Percentiles rank a stretch among this genome's conserved stretches.
Evolutionary conservation across 2,113 vertebrate genomes (phyloP).

Genomic region (Oncorhynchus kisutch): DNA sequence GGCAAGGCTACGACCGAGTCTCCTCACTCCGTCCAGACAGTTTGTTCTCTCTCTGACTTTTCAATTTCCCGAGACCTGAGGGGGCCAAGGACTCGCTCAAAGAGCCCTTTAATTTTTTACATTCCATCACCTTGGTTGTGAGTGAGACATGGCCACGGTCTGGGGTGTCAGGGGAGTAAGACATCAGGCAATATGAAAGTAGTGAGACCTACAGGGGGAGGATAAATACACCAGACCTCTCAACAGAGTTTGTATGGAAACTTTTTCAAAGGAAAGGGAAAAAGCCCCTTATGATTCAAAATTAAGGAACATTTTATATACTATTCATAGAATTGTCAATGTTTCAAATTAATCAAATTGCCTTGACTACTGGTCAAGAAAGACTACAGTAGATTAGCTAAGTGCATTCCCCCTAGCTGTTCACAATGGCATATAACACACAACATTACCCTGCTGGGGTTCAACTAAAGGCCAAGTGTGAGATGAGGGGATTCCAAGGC

Average conservation of each 20-base stretch:
- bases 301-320: background rate
- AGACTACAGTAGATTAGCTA: background rate
- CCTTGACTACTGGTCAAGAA: background rate
- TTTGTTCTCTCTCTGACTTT: conserved; percentile 38
- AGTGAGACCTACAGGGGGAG: conserved; percentile 33
- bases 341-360: background rate
- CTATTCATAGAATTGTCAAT: background rate
- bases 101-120: conserved; percentile 68
- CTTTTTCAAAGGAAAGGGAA: background rate
- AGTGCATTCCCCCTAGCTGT: background rate
- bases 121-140: conserved; percentile 64
- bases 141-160: conserved; percentile 45
- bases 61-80: conserved; percentile 62
- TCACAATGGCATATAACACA: background rate
- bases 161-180: conserved; percentile 46
- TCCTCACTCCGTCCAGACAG: conserved; percentile 18
- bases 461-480: background rate
- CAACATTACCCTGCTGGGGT: background rate
- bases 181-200: conserved; percentile 51
- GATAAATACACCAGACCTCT: conserved; percentile 34
- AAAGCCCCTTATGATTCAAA: background rate
- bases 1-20: background rate
- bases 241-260: conserved; percentile 20
- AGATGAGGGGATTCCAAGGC: background rate
- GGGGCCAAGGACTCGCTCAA: conserved; percentile 57